Conservation (phyloP, 1,140 invertebrate genomes). For the Panagrolaimus sp. region DNA sequence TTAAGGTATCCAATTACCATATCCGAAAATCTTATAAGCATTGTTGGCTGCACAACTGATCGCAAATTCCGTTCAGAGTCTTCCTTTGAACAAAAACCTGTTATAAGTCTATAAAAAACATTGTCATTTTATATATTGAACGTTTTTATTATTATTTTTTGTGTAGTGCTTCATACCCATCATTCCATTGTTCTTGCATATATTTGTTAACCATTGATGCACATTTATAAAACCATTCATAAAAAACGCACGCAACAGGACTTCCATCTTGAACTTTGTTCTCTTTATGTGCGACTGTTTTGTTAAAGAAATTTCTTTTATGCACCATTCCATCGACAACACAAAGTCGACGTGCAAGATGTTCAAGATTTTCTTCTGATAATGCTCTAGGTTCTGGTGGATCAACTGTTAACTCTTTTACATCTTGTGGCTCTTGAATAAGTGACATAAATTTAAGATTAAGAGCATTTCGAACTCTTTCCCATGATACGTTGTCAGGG, state of each 20-base stretch:
- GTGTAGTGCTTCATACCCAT: constrained; percentile 24
- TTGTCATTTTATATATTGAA: not conserved
- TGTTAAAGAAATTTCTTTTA: constrained; percentile 32
- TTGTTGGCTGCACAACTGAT: constrained; percentile 20
- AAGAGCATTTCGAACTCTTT: constrained; percentile 22
- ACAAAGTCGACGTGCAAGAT: constrained; percentile 25
- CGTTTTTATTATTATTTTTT: not conserved
- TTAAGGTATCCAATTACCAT: constrained; percentile 28
- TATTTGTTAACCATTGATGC: constrained; percentile 30
- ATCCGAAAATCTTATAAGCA: constrained; percentile 33
- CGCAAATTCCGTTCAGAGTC: constrained; percentile 16
- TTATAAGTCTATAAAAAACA: constrained; percentile 23
- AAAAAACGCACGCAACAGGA: constrained; percentile 27
- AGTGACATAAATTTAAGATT: constrained; percentile 27
- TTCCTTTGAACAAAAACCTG: constrained; percentile 32
- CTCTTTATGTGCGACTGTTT: constrained; percentile 28
- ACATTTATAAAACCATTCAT: constrained; percentile 31
- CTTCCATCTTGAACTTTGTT: constrained; percentile 31
- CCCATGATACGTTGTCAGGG: constrained; percentile 27
- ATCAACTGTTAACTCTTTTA: constrained; percentile 27
- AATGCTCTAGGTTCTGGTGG: constrained; percentile 21
- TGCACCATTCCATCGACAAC: constrained; percentile 25
- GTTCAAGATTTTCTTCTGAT: constrained; percentile 26
- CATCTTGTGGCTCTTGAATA: constrained; percentile 33
- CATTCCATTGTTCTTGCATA: constrained; percentile 34